Base-by-base conservation (phyloP, 1,140 invertebrate species). In the Musca domestica region DNA sequence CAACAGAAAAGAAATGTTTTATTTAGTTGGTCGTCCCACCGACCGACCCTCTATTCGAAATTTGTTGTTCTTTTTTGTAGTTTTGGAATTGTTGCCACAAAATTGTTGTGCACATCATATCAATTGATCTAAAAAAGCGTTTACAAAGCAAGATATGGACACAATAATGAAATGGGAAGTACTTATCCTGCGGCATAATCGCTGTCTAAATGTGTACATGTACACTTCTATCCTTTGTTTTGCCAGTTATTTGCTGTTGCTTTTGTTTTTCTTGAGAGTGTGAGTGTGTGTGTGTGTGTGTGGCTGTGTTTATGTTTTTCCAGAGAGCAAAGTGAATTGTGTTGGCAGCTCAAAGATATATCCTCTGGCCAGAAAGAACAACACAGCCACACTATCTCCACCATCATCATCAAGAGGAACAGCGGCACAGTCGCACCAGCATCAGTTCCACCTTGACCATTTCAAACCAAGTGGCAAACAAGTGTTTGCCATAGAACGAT, bases 141-240 rank as follows among this genome's bases (percentile, higher is more conserved):
- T 61, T 34, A 30, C 56, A 61, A 27, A 61, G 34, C 34, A 61
- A 27, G 27, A 61, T 61, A 61, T 61, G 56, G 56, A 61, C 56
- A 61, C 56, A 61, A 61, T 61, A 61, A 61, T 61, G 56, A 30
- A 61, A 61, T 61, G 56, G 56, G 56, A 61, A 61, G 56, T 61
- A 61, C 23, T 61, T 61, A 61, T 61, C 56, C 56, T 61, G n/a
- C n/a, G 56, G 56, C 56, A 20, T 61, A 61, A 61, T 61, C 56
- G 56, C 34, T 22, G 23, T 34, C 56, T 25, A 27, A 14, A 61
- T 25, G 12, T 56, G 23, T 56, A 3, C 52, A 56, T 56, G 52
- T 56, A 22, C 48, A 22, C 48, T 51, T 51, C 20, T 9, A 51
- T 41, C 34, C 34, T 41, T 41, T 41, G 34, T 41, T 41, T 30